A percentile compares a stretch with the other conserved stretches of the same genome.
These are phyloP conservation scores for Calvadosia cruxmelitensis DNA, from an alignment of 30 jellyfish, hydroid and myxozoan genomes.

Conservation along the genomic window DNA sequence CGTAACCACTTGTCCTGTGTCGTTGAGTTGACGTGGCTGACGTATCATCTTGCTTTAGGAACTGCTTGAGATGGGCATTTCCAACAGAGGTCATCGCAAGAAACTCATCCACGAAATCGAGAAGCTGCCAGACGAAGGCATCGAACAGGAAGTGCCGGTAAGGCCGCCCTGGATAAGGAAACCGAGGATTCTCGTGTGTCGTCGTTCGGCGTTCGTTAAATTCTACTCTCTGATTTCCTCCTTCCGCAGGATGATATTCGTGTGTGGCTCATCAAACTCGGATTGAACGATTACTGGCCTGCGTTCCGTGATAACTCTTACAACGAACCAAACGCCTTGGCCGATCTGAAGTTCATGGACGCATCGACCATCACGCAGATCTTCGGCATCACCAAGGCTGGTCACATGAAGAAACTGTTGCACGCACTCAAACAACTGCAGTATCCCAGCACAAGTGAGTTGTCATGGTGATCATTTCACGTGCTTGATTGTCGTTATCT, in stretches of 20 bases:
- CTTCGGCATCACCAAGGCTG: slow-evolving; percentile 59
- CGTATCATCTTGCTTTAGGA: slow-evolving; percentile 31
- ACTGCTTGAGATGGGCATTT: slow-evolving; percentile 66
- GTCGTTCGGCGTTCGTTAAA: no score
- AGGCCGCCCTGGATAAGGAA: no score
- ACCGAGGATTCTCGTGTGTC: no score
- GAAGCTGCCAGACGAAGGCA: slow-evolving; percentile 79
- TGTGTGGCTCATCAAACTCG: slow-evolving; percentile 79
- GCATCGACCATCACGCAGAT: slow-evolving; percentile 50
- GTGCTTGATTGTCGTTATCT: no score
- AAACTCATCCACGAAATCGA: slow-evolving; percentile 63
- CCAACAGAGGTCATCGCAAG: slow-evolving; percentile 92
- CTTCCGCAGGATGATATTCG: slow-evolving; percentile 87
- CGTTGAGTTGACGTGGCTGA: no score
- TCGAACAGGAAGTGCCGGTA: slow-evolving; percentile 97
- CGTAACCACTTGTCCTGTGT: background rate
- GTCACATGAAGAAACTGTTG: slow-evolving; percentile 61
- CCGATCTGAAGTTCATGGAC: slow-evolving; percentile 90
- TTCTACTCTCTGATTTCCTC: background rate
- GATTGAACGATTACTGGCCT: slow-evolving; percentile 73
- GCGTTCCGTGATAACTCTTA: slow-evolving; percentile 65
- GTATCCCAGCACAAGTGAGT: slow-evolving; percentile 78
- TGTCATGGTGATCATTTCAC: no score
- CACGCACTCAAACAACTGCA: slow-evolving; percentile 66
- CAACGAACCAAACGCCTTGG: slow-evolving; percentile 86